Evolutionary conservation across 2,888 invertebrate species (phyloP).

Genomic region (Anodontia alba): DNA sequence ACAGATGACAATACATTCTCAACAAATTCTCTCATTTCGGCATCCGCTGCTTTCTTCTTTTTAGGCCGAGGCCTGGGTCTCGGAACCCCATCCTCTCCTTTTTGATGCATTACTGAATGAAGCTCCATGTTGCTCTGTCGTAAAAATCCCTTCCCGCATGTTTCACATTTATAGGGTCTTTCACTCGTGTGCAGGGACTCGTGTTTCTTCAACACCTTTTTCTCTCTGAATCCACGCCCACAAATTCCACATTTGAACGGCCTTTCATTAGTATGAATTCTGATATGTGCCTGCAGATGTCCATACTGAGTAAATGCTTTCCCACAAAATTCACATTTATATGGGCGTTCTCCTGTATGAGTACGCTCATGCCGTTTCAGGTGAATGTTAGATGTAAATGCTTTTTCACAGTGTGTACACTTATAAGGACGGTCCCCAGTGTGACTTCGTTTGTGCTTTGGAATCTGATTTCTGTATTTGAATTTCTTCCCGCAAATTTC

Average conservation of each 20-base stretch:
- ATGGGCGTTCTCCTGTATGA: conserved; percentile 58
- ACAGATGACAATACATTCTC: conserved; percentile 45
- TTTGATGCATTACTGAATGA: conserved; percentile 63
- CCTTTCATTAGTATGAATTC: conserved; percentile 56
- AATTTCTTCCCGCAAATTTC: conserved; percentile 60
- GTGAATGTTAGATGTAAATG: conserved; percentile 56
- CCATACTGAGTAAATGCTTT: conserved; percentile 62
- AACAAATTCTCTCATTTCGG: conserved; percentile 57
- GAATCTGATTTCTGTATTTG: conserved; percentile 60
- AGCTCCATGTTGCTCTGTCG: conserved; percentile 59
- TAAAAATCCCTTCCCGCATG: conserved; percentile 56
- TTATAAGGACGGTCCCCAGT: conserved; percentile 54
- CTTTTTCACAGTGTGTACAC: conserved; percentile 45
- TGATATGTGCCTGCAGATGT: conserved; percentile 58
- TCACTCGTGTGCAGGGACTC: conserved; percentile 55
- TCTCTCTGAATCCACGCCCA: conserved; percentile 55
- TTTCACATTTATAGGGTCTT: conserved; percentile 51
- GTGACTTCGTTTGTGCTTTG: conserved; percentile 52
- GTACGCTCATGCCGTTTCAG: conserved; percentile 51
- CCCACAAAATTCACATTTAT: conserved; percentile 45
- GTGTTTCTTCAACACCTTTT: conserved; percentile 59
- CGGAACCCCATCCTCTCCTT: conserved; percentile 34
- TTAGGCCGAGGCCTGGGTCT: conserved; percentile 35
- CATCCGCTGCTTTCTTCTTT: conserved; percentile 46
- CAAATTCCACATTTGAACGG: conserved; percentile 51